Evolutionary conservation across 2,797 vertebrate genomes (phyloP), one percentile per base, ranked within the genome.

Genomic region (Onychomys torridus): DNA sequence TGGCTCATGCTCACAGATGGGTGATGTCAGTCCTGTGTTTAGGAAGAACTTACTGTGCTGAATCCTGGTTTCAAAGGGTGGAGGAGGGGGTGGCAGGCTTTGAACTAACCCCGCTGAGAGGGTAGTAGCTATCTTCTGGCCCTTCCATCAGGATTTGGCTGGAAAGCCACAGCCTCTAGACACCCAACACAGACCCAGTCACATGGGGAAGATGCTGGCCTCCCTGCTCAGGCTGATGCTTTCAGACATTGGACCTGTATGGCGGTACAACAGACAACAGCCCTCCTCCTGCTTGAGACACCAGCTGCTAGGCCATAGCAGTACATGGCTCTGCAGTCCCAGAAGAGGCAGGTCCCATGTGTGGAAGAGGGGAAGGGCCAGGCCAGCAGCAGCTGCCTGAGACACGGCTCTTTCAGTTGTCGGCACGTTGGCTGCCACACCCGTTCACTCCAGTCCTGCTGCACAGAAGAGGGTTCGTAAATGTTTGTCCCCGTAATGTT

Each of bases 291-390:
- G 17, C 71, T 61, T 29, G n/a, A 71, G 63, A 14, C 43, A 8
- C 49, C 96, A 89, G 95, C 96, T 92, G 88, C 77, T 65, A 19
- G 73, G 76, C 55, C 49, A 4, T 1, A 73, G 73, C 90, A 55
- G 2, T 77, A 40, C 25, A 46, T 27, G 32, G 69, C 76, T 40
- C 37, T 2, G 37, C 27, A 19, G 65, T 90, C 77, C 89, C 92
- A 90, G 71, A 16, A 61, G 92, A 94, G 79, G 91, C 29, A 7
- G 37, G 55, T 46, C 91, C 69, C n/a, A 11, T 5, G 8, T 19
- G 40, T 2, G n/a, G 82, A 52, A 63, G 81, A 71, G 46, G 63
- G 40, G 94, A 84, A 85, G 87, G 59, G 93, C 95, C 82, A 94
- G 85, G 93, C 76, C 0, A 14, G 43, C 37, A 52, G 55, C 85